These are phyloP conservation scores for Leucopternis melanops DNA, from an alignment of 2,113 vertebrate species.

Conservation along the genomic window DNA sequence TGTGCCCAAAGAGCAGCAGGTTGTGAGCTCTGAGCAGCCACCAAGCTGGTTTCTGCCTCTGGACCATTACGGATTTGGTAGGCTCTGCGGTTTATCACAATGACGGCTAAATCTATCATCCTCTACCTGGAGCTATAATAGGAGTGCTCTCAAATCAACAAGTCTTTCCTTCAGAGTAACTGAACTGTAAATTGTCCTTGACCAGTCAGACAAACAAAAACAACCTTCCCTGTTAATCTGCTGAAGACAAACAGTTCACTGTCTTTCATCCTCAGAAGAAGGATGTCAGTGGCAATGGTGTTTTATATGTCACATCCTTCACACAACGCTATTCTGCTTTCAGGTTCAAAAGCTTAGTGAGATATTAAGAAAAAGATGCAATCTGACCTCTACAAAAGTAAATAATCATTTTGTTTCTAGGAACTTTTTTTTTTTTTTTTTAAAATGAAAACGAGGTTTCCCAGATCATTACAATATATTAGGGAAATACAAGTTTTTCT, in stretches of 20 bases:
- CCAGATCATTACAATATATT: rapidly evolving
- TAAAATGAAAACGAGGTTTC: not conserved
- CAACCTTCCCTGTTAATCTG: constrained; percentile 65
- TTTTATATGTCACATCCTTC: constrained; percentile 42
- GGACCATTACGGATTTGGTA: not conserved
- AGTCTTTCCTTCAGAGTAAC: constrained; percentile 71
- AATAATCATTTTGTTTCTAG: not conserved
- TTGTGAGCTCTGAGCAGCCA: not conserved
- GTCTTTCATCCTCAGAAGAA: constrained; percentile 10
- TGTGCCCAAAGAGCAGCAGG: not conserved
- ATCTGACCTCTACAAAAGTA: not conserved
- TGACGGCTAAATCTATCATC: constrained; percentile 72
- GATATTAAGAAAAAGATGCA: not conserved
- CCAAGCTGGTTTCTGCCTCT: not conserved
- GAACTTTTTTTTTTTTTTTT: not conserved
- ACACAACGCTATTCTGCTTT: not conserved
- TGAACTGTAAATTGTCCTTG: constrained; percentile 75
- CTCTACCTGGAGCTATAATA: constrained; percentile 64
- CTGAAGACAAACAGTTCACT: constrained; percentile 48
- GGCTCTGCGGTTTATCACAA: constrained; percentile 57
- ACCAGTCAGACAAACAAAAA: constrained; percentile 71
- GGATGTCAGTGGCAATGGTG: not conserved
- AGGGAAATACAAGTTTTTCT: not conserved
- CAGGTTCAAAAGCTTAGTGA: not conserved
- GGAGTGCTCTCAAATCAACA: constrained; percentile 65